Evolutionary conservation across 2,888 invertebrate species (phyloP).

Genomic region (Chrysodeixis includens): DNA sequence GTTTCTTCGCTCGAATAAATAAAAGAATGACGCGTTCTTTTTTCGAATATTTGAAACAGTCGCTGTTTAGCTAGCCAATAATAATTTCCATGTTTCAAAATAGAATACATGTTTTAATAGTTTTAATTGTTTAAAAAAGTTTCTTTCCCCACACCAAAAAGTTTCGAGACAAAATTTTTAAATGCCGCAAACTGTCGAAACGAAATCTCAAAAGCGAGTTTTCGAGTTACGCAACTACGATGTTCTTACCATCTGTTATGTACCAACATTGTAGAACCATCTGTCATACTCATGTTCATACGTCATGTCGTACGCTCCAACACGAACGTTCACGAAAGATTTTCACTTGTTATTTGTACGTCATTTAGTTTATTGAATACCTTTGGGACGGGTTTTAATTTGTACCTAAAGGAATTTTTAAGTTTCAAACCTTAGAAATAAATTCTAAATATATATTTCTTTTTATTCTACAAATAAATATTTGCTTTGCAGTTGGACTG

Average conservation of each 20-base stretch:
- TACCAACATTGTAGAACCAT: constrained; percentile 46
- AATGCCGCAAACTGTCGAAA: constrained; percentile 12
- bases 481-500: too few relatives aligned
- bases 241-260: constrained; percentile 46
- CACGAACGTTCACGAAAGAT: constrained; percentile 40
- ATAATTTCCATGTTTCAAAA: too few relatives aligned
- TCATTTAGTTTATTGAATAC: constrained; percentile 26
- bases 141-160: not conserved
- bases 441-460: too few relatives aligned
- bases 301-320: constrained; percentile 29
- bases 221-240: constrained; percentile 50
- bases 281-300: constrained; percentile 47
- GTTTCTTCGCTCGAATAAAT: not conserved
- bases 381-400: constrained; percentile 20
- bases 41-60: not conserved
- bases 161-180: constrained; percentile 1
- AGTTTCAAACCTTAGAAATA: too few relatives aligned
- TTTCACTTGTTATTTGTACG: constrained; percentile 35
- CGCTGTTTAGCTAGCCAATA: too few relatives aligned
- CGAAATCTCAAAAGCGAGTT: constrained; percentile 48
- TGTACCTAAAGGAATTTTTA: not conserved
- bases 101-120: too few relatives aligned
- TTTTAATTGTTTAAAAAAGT: not conserved
- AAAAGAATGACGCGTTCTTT: not conserved
- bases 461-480: too few relatives aligned